Base-by-base conservation (phyloP, 2,797 vertebrate genomes). In the Miichthys miiuy region DNA sequence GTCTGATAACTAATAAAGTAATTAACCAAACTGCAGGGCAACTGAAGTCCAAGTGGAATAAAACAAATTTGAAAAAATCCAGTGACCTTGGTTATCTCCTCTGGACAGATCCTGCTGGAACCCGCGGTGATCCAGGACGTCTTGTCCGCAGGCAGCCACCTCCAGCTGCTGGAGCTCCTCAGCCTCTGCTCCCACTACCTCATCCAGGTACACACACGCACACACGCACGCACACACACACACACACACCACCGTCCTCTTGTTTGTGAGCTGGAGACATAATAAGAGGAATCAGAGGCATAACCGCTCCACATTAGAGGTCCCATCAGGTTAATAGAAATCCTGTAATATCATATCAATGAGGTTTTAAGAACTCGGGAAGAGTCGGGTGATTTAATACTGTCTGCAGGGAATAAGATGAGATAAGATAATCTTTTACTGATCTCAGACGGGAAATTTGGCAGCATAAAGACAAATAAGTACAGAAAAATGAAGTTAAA, bases 151-250 rank as follows among this genome's bases (percentile, higher is more conserved):
- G 98, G 98, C 65, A 99, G 98, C 89, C 98, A 99, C 89, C 96
- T 99, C 74, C 98, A 99, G 92, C 91, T 99, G 76, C 93, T 99
- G 94, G 98, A 99, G 87, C 97, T 99, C 75, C 96, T 99, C 86
- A 97, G 93, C 91, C 95, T 99, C 75, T 99, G 98, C 93, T 99
- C 97, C 41, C 97, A 98, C 89, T 99, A 99, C 96, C 97, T 99
- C 87, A 88, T 91, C 74, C 92, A 95, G 89, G 90, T 92, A 8
- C 34, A 34, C 34, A 84, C n/a, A 65, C 23, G 51, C 44, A 55
- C 54, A 41, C 66, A 78, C 63, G 41, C 14, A 56, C 52, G 42
- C 42, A 20, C 21, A 72, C 57, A 25, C 13, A 56, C 61, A 9
- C 44, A 14, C 63, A 30, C 11, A 18, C n/a, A 25, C 6, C 27